These are phyloP conservation scores for Kryptopterus vitreolus DNA, from an alignment of 2,797 vertebrate genomes.

Conservation along the genomic window DNA sequence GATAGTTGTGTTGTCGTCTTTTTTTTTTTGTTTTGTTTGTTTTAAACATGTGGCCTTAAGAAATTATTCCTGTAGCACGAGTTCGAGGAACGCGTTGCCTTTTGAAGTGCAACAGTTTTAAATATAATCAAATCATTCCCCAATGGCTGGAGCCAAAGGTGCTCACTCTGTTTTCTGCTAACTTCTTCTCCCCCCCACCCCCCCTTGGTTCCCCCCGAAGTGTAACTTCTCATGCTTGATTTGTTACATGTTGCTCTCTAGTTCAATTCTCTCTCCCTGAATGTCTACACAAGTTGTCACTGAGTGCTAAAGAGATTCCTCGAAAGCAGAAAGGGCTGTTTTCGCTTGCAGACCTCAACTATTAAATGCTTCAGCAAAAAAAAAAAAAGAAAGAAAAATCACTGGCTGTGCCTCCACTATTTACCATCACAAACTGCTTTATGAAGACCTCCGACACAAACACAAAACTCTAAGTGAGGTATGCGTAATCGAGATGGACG, in stretches of 20 bases:
- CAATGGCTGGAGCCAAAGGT: conserved; percentile 24
- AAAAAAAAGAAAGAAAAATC: conserved; percentile 38
- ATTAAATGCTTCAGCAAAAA: conserved; percentile 47
- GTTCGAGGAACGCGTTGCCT: conserved; percentile 60
- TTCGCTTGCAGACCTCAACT: conserved; percentile 48
- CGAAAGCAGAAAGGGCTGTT: conserved; percentile 48
- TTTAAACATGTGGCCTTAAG: conserved; percentile 70
- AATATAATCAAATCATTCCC: conserved; percentile 19
- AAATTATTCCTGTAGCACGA: conserved; percentile 38
- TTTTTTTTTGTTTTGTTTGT: neutral
- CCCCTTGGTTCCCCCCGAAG: too few relatives aligned
- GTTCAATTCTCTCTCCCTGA: neutral
- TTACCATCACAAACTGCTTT: conserved; percentile 54
- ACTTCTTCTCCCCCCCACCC: neutral
- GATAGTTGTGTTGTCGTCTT: conserved; percentile 21
- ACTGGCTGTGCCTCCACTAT: conserved; percentile 66
- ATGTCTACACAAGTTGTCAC: neutral
- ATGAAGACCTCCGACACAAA: conserved; percentile 23
- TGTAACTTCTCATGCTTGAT: neutral
- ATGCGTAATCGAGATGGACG: conserved; percentile 19
- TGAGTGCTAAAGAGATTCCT: conserved; percentile 25
- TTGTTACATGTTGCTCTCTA: conserved; percentile 5
- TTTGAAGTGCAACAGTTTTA: conserved; percentile 40
- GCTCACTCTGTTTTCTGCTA: neutral
- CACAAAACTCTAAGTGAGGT: conserved; percentile 52